Evolutionary conservation across 2,113 vertebrate species (phyloP), one percentile per base, ranked within the genome.

Genomic region (Gobius niger): DNA sequence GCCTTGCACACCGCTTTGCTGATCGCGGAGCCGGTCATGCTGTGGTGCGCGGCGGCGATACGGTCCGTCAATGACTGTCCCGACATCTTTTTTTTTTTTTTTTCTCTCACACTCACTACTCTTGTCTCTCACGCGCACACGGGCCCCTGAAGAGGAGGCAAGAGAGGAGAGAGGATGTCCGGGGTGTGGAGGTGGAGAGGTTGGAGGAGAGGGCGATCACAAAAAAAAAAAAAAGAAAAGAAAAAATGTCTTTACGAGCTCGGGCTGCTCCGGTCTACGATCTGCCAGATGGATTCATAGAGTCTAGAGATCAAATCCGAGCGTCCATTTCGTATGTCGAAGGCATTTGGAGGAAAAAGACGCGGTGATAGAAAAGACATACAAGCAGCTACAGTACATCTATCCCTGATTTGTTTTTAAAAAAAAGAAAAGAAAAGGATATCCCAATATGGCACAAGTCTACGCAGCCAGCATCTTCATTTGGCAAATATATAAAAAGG

Each of bases 61-160:
- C 94, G 93, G 89, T 95, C 94, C 74, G 94, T 95, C 78, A 95
- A 89, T 74, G 95, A 94, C 93, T 96, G 95, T 67, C 95, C 95
- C 91, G 93, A 95, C 94, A 94, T 94, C 81, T 83, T 57, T 57
- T 40, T 46, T 46, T 46, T 46, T 46, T 46, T 46, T 46, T 46
- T 46, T 46, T 46, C n/a, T n/a, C n/a, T 46, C 40, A 57, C 54
- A 14, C 54, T 10, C 54, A 19, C 54, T 57, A 40, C 54, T 57
- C 54, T 24, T 24, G 24, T 24, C 24, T 24, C 3, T 42, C 40
- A 13, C 53, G 11, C 54, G 14, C 51, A 52, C 77, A 47, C 78
- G 69, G 73, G 75, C 78, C 70, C 24, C 24, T n/a, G 78, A 51
- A 56, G 76, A 19, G 72, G 82, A 0, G 54, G 54, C 5, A n/a